These are phyloP conservation scores for Leptogaster cylindrica DNA, from an alignment of 2,888 invertebrate genomes.

Conservation along the genomic window DNA sequence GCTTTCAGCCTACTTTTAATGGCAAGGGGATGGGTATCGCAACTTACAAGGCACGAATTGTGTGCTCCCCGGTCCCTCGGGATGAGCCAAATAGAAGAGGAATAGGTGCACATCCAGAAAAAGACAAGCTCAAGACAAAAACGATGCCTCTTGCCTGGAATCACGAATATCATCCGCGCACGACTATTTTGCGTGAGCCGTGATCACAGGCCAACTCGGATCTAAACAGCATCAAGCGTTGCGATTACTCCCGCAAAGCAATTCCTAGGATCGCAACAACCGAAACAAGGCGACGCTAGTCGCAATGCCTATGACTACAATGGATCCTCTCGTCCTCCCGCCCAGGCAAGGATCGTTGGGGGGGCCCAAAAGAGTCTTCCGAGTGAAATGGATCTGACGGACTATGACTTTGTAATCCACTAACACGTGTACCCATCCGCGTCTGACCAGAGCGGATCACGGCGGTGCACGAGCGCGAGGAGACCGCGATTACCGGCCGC, in stretches of 20 bases:
- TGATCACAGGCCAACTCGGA: slow-evolving; percentile 47
- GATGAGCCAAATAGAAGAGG: neutral
- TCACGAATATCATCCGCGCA: slow-evolving; percentile 52
- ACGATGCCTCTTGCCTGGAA: slow-evolving; percentile 38
- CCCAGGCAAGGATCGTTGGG: slow-evolving; percentile 23
- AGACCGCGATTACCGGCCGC: slow-evolving; percentile 26
- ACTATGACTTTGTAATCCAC: slow-evolving; percentile 42
- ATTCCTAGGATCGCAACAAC: slow-evolving; percentile 28
- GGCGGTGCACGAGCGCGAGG: slow-evolving; percentile 18
- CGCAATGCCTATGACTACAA: slow-evolving; percentile 29
- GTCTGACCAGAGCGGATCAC: slow-evolving; percentile 37
- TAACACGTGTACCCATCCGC: slow-evolving; percentile 46
- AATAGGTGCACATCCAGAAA: slow-evolving; percentile 6
- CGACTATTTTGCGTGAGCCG: slow-evolving; percentile 53
- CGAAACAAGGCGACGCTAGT: slow-evolving; percentile 19
- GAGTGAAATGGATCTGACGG: slow-evolving; percentile 45
- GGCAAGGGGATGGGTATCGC: slow-evolving; percentile 39
- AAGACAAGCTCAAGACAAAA: slow-evolving; percentile 16
- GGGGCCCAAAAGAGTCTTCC: slow-evolving; percentile 29
- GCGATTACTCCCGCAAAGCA: slow-evolving; percentile 36
- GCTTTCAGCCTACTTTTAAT: slow-evolving; percentile 37
- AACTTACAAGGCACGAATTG: slow-evolving; percentile 36
- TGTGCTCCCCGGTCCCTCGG: slow-evolving; percentile 1
- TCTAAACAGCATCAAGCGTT: slow-evolving; percentile 40
- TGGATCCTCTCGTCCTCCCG: slow-evolving; percentile 24